These are phyloP conservation scores for Pantherophis guttatus DNA, from an alignment of 2,113 vertebrate species.

Conservation along the genomic window DNA sequence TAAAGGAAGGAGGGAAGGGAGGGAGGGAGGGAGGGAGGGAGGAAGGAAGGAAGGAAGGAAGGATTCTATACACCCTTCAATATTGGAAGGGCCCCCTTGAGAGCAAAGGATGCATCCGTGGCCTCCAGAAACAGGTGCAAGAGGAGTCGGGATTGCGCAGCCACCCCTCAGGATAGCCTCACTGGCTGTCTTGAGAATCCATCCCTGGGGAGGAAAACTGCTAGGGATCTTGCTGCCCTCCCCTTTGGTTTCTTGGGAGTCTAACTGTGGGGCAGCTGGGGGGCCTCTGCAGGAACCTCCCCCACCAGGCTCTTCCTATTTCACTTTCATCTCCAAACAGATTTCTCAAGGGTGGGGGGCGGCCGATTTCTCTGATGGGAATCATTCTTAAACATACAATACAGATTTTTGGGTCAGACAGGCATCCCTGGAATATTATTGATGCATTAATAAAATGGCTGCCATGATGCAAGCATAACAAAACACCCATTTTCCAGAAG, in stretches of 20 bases:
- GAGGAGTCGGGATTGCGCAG: background rate
- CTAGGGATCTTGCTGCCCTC: background rate
- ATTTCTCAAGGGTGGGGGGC: background rate
- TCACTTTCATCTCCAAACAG: background rate
- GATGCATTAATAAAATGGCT: background rate
- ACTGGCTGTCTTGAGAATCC: background rate
- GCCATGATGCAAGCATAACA: background rate
- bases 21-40: too few relatives aligned
- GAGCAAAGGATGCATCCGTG: background rate
- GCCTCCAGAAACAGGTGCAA: background rate
- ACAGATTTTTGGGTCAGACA: background rate
- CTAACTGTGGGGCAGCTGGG: background rate
- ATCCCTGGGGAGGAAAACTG: background rate
- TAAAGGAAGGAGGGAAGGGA: fast-evolving
- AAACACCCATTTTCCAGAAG: background rate
- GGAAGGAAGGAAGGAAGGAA: too few relatives aligned
- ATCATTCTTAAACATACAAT: background rate
- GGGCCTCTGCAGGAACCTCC: background rate
- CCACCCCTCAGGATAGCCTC: background rate
- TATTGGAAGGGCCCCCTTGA: background rate
- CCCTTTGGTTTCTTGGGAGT: background rate
- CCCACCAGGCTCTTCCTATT: background rate
- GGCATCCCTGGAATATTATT: background rate
- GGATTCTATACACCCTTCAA: too few relatives aligned
- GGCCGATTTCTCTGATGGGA: background rate